These are phyloP conservation scores for Oegoconia quadripuncta DNA, from an alignment of 2,888 invertebrate genomes.

Conservation along the genomic window DNA sequence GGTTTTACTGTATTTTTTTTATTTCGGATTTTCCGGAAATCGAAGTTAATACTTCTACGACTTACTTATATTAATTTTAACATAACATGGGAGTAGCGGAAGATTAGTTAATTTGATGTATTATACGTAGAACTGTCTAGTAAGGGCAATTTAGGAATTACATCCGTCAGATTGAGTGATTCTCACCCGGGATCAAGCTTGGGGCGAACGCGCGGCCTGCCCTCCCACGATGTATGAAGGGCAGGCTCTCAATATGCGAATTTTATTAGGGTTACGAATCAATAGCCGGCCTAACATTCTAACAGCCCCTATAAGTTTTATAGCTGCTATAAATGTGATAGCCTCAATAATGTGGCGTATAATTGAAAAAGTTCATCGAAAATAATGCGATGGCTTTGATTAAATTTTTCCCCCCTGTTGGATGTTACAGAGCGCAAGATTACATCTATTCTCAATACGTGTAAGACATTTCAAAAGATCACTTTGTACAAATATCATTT, in stretches of 20 bases:
- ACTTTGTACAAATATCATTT: too few species aligned
- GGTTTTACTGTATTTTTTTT: too few species aligned
- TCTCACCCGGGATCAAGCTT: conserved; percentile 49
- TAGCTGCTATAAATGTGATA: conserved; percentile 31
- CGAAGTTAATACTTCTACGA: too few species aligned
- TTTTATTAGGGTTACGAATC: conserved; percentile 73
- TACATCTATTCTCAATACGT: too few species aligned
- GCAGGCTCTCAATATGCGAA: conserved; percentile 57
- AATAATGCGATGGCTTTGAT: neutral
- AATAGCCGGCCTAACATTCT: conserved; percentile 51
- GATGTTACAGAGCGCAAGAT: too few species aligned
- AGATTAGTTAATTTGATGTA: too few species aligned
- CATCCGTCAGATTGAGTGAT: conserved; percentile 44
- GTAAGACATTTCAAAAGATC: too few species aligned
- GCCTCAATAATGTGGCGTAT: conserved; percentile 33
- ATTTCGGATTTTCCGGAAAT: too few species aligned
- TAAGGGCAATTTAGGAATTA: conserved; percentile 31
- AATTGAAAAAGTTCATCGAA: conserved; percentile 27
- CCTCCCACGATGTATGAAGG: conserved; percentile 61
- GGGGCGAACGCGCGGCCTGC: conserved; percentile 39
- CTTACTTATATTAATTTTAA: too few species aligned
- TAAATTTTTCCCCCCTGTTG: too few species aligned
- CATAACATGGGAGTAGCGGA: too few species aligned
- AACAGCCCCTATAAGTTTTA: conserved; percentile 50
- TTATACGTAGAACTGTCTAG: too few species aligned